Evolutionary conservation across 2,113 vertebrate species (phyloP).

Genomic region (Crocuta crocuta): DNA sequence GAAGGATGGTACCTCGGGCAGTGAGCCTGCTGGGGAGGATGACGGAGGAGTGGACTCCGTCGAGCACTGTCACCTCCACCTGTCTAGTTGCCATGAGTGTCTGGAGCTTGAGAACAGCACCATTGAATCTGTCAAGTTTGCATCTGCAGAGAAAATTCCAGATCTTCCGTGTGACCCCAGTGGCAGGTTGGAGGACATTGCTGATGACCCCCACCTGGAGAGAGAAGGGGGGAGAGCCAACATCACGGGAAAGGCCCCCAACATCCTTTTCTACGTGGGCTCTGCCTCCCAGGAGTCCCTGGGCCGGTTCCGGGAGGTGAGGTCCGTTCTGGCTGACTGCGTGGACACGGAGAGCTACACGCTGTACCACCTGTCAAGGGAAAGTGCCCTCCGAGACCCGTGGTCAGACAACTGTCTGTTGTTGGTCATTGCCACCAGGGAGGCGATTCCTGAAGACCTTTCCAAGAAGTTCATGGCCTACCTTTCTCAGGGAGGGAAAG

Average conservation of each 20-base stretch:
- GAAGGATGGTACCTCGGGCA: neutral
- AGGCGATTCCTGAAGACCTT: slow-evolving; percentile 84
- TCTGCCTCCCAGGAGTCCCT: slow-evolving; percentile 68
- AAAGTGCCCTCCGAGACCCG: slow-evolving; percentile 90
- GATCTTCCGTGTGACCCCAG: slow-evolving; percentile 89
- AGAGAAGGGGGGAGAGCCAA: slow-evolving; percentile 69
- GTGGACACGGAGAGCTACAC: slow-evolving; percentile 88
- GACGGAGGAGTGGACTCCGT: neutral
- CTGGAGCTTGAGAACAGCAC: slow-evolving; percentile 95
- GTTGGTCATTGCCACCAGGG: slow-evolving; percentile 89
- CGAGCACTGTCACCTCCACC: slow-evolving; percentile 89
- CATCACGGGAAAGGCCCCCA: slow-evolving; percentile 89
- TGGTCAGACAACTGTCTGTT: slow-evolving; percentile 93
- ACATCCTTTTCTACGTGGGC: slow-evolving; percentile 93
- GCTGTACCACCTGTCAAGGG: slow-evolving; percentile 90
- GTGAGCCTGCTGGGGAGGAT: neutral
- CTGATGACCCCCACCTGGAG: neutral
- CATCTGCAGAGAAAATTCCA: slow-evolving; percentile 93
- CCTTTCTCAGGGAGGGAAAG: slow-evolving; percentile 91
- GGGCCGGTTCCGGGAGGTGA: slow-evolving; percentile 84
- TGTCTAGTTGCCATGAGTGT: slow-evolving; percentile 96
- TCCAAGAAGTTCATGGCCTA: slow-evolving; percentile 89
- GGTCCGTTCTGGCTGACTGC: slow-evolving; percentile 87
- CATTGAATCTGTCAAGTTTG: slow-evolving; percentile 93
- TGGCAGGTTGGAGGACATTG: slow-evolving; percentile 59